These are phyloP conservation scores for Hemibagrus guttatus DNA, from an alignment of 2,797 vertebrate genomes.

Conservation along the genomic window DNA sequence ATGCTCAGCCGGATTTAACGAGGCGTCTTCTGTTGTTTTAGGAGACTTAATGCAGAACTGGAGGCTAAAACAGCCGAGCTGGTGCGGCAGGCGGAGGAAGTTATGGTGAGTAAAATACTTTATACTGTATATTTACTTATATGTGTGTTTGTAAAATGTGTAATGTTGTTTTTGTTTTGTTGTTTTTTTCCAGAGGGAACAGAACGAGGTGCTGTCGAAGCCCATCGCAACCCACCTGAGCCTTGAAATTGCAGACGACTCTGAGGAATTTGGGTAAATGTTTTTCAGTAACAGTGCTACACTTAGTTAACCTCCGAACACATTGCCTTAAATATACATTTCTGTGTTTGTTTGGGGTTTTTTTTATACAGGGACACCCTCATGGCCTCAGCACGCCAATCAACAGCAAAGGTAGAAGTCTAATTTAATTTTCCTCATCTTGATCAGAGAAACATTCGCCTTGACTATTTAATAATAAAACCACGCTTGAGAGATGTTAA, in stretches of 20 bases:
- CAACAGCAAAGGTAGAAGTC: slow-evolving; percentile 63
- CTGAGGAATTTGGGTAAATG: slow-evolving; percentile 72
- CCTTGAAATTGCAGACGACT: slow-evolving; percentile 65
- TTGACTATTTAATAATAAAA: background rate
- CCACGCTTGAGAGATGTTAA: background rate
- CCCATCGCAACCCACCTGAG: slow-evolving; percentile 71
- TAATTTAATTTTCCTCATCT: background rate
- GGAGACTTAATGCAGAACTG: slow-evolving; percentile 88
- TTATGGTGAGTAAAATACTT: slow-evolving; percentile 78
- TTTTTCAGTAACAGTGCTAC: background rate
- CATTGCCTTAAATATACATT: background rate
- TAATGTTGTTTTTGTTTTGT: background rate
- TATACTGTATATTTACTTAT: too few species aligned
- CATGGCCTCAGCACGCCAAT: slow-evolving; percentile 38
- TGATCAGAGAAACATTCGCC: background rate
- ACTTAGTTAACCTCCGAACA: background rate
- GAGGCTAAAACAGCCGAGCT: slow-evolving; percentile 89
- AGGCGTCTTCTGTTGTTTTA: slow-evolving; percentile 59
- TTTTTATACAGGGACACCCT: slow-evolving; percentile 46
- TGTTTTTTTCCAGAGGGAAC: slow-evolving; percentile 72
- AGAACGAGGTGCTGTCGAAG: slow-evolving; percentile 77
- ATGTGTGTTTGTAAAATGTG: too few species aligned
- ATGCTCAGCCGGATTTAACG: background rate
- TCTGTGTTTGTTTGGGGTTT: background rate
- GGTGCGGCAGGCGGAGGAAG: slow-evolving; percentile 84